Evolutionary conservation across 2,888 invertebrate species (phyloP), one percentile per base, ranked within the genome.

Genomic region (Xylota sylvarum): DNA sequence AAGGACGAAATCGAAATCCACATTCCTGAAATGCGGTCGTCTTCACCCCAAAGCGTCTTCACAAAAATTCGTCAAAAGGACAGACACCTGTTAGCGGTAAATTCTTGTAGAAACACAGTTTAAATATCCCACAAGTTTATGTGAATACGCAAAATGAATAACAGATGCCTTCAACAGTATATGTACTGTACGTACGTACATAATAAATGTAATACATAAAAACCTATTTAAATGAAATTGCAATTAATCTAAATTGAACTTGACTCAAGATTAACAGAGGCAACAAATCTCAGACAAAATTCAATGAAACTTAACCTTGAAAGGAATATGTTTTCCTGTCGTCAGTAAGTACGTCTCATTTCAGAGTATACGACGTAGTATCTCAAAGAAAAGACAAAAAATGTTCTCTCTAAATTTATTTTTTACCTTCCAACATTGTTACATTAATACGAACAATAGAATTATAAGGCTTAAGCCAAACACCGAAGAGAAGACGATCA

Each of bases 391-490:
- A 32, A 32, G 32, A 14, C n/a, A 14, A 14, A 43, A n/a, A 5
- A 43, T 43, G 1, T 43, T 0, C 14, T 43, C n/a, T 43, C 40
- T n/a, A n/a, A 43, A 43, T 43, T 7, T 43, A n/a, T n/a, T 43
- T n/a, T 43, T 43, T 43, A 4, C n/a, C 14, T 9, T n/a, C 7
- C 7, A 7, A 7, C 32, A 32, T 7, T 7, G 4, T 32, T 5
- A 32, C 40, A 48, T 48, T 19, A 50, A 19, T 43, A 17, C 65
- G 67, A 67, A 40, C 52, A 67, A 52, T 52, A 14, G 67, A 52
- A 67, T 67, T 52, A 67, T 67, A 35, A 23, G 14, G 52, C 46
- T 27, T 52, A 67, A 52, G 23, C 52, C 52, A 30, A 32, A 32
- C 30, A 46, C 14, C 30, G 10, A 14, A 32, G 0, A 48, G 48